A percentile compares a stretch with the other conserved stretches of the same genome.
phyloP scores from a whole-genome alignment of 2,797 vertebrate species.

The Sebastes ruberrimus region DNA sequence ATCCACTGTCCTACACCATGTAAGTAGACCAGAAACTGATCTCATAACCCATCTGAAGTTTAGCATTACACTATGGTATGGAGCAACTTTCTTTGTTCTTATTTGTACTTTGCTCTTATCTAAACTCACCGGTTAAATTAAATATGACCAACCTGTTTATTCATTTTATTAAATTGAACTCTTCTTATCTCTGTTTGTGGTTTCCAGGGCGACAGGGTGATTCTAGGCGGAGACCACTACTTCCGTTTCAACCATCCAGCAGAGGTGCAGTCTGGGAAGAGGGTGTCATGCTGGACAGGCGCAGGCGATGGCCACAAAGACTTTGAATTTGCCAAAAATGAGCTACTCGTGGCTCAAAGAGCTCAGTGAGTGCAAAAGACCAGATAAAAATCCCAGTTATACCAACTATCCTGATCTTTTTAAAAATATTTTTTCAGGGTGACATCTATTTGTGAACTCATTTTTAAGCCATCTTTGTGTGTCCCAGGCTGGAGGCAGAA shows the following conservation, averaged over 20 bases:
- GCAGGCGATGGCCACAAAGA: conserved; percentile 88
- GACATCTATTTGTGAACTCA: background rate
- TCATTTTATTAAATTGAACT: background rate
- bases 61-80: background rate
- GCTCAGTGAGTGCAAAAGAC: conserved; percentile 84
- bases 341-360: conserved; percentile 90
- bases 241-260: conserved; percentile 97
- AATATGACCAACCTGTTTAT: background rate
- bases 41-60: background rate
- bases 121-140: background rate
- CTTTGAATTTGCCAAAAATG: conserved; percentile 97
- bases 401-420: background rate
- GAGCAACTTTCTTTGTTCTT: background rate
- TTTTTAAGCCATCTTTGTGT: conserved; percentile 8
- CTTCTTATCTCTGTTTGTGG: background rate
- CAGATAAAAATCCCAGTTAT: background rate
- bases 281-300: conserved; percentile 74
- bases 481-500: conserved; percentile 90
- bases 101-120: background rate
- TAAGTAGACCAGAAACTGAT: conserved; percentile 72
- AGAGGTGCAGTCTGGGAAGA: conserved; percentile 89
- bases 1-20: conserved; percentile 89
- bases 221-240: conserved; percentile 97
- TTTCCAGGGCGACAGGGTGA: conserved; percentile 91
- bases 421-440: background rate